Conservation (phyloP, 2,113 vertebrate species). For the Stegastes partitus region DNA sequence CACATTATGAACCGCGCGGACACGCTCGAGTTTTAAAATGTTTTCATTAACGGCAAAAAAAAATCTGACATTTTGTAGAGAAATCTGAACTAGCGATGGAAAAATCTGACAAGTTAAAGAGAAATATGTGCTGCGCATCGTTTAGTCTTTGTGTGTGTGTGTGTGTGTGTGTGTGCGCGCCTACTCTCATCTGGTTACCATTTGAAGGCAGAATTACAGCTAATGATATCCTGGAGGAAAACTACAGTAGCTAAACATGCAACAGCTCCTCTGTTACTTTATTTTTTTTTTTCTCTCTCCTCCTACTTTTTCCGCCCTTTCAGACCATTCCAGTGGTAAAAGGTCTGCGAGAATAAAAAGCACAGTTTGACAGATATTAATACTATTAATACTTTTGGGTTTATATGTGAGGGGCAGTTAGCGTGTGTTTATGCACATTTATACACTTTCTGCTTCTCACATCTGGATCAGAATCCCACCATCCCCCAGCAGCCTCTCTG, state of each 20-base stretch:
- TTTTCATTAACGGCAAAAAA: constrained; percentile 3
- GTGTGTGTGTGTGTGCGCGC: neutral
- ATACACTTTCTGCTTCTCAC: constrained; percentile 53
- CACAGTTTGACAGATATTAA: constrained; percentile 22
- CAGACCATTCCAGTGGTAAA: constrained; percentile 3
- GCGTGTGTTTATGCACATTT: constrained; percentile 29
- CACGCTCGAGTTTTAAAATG: neutral
- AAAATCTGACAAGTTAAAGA: constrained; percentile 11
- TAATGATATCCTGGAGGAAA: constrained; percentile 83
- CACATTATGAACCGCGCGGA: constrained; percentile 1
- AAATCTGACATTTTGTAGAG: neutral
- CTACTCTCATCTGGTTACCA: constrained; percentile 80
- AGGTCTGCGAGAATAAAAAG: constrained; percentile 3
- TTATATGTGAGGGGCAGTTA: constrained; percentile 13
- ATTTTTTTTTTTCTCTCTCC: constrained; percentile 9
- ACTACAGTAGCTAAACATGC: constrained; percentile 82
- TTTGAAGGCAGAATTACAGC: constrained; percentile 78
- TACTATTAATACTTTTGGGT: constrained; percentile 11
- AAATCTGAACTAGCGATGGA: constrained; percentile 1
- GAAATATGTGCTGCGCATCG: constrained; percentile 34
- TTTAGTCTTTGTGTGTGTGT: neutral
- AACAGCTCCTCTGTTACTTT: constrained; percentile 52
- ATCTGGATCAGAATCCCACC: constrained; percentile 78
- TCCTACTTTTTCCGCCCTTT: constrained; percentile 39
- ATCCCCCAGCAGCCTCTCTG: constrained; percentile 65